Conservation (phyloP, 2,888 invertebrate genomes). For the Galeruca laticollis region DNA sequence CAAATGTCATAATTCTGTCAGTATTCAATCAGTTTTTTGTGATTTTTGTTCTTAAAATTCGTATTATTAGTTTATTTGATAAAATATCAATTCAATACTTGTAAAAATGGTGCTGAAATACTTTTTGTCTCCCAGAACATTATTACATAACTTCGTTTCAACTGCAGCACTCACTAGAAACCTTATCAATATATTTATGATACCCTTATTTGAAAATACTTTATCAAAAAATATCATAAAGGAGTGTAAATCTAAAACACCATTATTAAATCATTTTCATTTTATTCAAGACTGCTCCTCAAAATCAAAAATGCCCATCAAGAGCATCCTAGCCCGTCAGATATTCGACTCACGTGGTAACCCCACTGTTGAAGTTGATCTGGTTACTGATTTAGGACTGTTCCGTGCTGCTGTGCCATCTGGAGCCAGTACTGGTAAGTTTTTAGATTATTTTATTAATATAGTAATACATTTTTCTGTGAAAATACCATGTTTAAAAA, state of each 20-base stretch:
- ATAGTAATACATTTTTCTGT: too few relatives aligned
- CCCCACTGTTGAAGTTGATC: constrained; percentile 97
- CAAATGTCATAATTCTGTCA: not conserved
- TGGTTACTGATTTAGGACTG: constrained; percentile 83
- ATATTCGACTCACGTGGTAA: constrained; percentile 99
- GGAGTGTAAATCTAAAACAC: not conserved
- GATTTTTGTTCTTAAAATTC: not conserved
- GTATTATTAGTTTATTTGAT: not conserved
- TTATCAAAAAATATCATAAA: not conserved
- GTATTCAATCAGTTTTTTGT: not conserved
- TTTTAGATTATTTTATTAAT: not conserved
- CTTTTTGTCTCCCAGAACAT: not conserved
- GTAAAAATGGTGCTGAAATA: not conserved
- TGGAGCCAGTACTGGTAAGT: constrained; percentile 90
- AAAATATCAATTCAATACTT: not conserved
- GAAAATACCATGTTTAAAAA: too few relatives aligned
- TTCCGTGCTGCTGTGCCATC: constrained; percentile 97
- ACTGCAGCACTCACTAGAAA: not conserved
- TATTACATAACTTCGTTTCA: not conserved
- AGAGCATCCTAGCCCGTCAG: constrained; percentile 93
- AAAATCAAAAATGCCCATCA: constrained; percentile 81
- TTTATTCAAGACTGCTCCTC: constrained; percentile 19
- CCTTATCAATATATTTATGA: not conserved
- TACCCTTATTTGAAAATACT: not conserved
- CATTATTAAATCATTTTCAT: constrained; percentile 15